Conservation (phyloP, 2,888 invertebrate species). For the Cinara cedri region DNA sequence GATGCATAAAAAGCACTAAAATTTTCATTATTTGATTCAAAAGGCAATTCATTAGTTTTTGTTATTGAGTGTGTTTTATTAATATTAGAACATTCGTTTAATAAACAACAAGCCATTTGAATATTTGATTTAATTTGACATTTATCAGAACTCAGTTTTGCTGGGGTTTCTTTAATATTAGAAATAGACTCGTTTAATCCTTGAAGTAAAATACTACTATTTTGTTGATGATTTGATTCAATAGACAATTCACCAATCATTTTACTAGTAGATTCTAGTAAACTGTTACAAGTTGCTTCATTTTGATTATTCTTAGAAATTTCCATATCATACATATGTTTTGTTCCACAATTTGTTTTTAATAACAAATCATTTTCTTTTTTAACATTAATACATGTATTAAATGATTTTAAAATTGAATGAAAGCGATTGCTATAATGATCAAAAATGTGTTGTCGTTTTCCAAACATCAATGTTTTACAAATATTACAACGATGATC, state of each 20-base stretch:
- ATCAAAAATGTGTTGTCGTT: constrained; percentile 33
- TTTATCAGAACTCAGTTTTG: too few species aligned
- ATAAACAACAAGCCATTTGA: background rate
- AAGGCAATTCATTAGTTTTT: background rate
- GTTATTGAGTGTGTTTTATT: background rate
- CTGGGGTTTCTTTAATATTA: background rate
- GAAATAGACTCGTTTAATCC: background rate
- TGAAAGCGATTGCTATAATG: constrained; percentile 48
- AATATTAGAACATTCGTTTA: background rate
- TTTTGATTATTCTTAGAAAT: background rate
- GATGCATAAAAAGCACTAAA: constrained; percentile 20
- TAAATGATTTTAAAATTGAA: constrained; percentile 25
- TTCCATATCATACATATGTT: background rate
- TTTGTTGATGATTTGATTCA: constrained; percentile 5
- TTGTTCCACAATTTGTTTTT: background rate
- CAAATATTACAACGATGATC: constrained; percentile 50
- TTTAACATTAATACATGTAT: background rate
- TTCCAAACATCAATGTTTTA: constrained; percentile 46
- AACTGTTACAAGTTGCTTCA: background rate
- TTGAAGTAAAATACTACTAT: background rate
- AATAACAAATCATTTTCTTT: constrained; percentile 1
- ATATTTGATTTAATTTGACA: background rate
- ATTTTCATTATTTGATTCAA: background rate
- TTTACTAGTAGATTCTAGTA: constrained; percentile 3
- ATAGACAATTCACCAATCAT: background rate